Conservation (phyloP, 2,888 invertebrate species). For the Aphidius colemani region DNA sequence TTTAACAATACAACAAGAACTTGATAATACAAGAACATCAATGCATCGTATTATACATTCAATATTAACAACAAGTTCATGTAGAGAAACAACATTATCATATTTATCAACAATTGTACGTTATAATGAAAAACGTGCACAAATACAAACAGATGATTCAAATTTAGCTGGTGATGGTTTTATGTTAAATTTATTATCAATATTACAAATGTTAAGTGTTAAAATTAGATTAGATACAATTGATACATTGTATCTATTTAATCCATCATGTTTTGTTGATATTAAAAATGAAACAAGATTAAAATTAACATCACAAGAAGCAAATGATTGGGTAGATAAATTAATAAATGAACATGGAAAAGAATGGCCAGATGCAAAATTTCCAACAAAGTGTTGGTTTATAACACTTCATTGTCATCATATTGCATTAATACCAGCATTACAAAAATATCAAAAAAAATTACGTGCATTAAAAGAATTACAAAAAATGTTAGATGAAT, state of each 20-base stretch:
- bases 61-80: constrained; percentile 79
- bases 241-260: constrained; percentile 87
- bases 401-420: constrained; percentile 94
- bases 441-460: constrained; percentile 81
- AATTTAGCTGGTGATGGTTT: constrained; percentile 91
- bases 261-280: constrained; percentile 74
- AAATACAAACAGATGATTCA: constrained; percentile 87
- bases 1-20: constrained; percentile 75
- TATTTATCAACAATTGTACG: constrained; percentile 80
- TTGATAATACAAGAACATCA: constrained; percentile 77
- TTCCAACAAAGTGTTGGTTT: constrained; percentile 97
- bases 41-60: constrained; percentile 84
- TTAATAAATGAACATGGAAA: constrained; percentile 65
- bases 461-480: constrained; percentile 80
- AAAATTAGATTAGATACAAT: constrained; percentile 91
- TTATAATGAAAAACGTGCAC: constrained; percentile 84
- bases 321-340: constrained; percentile 73
- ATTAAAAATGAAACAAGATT: constrained; percentile 82
- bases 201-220: constrained; percentile 86
- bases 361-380: constrained; percentile 80
- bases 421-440: constrained; percentile 85
- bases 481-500: constrained; percentile 84
- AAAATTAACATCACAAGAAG: constrained; percentile 81
- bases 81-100: constrained; percentile 77
- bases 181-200: constrained; percentile 90